Percentiles rank a stretch among this genome's conserved stretches.
These are phyloP conservation scores for Catocala sponsa DNA, from an alignment of 2,888 invertebrate genomes.

Conservation along the genomic window DNA sequence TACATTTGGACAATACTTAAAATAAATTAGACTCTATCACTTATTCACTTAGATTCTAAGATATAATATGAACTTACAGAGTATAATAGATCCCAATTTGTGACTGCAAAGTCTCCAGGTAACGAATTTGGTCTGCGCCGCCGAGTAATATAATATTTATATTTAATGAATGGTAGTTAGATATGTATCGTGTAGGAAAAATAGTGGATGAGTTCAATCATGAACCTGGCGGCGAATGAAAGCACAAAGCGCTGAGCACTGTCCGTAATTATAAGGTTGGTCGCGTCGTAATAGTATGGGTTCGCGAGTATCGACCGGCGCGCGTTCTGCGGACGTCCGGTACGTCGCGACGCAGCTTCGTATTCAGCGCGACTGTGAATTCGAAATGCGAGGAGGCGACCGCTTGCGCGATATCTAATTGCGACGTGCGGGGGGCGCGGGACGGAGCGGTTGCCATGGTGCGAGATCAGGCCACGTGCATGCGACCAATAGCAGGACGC, in stretches of 20 bases:
- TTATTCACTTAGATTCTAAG: not conserved
- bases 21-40: no score
- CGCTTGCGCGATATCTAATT: conserved; percentile 60
- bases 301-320: conserved; percentile 71
- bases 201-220: conserved; percentile 8
- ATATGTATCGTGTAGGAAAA: not conserved
- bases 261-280: conserved; percentile 36
- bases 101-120: conserved; percentile 13
- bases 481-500: conserved; percentile 88
- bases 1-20: no score
- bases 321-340: conserved; percentile 34
- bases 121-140: conserved; percentile 4
- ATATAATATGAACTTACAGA: conserved; percentile 31
- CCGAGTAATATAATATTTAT: not conserved
- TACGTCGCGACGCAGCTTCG: conserved; percentile 46
- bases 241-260: conserved; percentile 33
- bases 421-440: conserved; percentile 54
- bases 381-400: conserved; percentile 42
- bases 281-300: conserved; percentile 48
- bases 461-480: conserved; percentile 93
- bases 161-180: not conserved
- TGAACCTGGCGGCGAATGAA: conserved; percentile 16
- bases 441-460: conserved; percentile 88
- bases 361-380: conserved; percentile 44
- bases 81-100: conserved; percentile 30